A percentile compares a stretch with the other conserved stretches of the same genome.
Conservation (phyloP, 2,888 invertebrate species). For the Frankliniella intonsa region DNA sequence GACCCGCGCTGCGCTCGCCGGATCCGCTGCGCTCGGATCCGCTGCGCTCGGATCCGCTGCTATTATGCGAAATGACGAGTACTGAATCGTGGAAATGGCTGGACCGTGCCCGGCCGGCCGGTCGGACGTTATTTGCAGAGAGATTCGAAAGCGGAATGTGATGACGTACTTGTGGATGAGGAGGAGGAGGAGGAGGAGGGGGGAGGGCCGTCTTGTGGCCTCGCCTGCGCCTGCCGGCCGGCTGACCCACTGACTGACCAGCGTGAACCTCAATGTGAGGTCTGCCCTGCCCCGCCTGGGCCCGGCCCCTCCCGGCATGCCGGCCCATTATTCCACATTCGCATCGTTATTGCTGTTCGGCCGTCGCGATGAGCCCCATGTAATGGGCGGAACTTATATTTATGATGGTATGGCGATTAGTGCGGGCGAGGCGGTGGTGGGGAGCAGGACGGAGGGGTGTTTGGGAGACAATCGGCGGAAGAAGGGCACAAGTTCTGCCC, state of each 20-base stretch:
- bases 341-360: neutral
- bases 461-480: neutral
- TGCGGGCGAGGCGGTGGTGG: neutral
- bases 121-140: no score
- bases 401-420: no score
- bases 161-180: no score
- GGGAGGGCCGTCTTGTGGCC: no score
- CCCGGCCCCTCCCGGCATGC: neutral
- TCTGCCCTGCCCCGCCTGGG: conserved; percentile 27
- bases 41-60: neutral
- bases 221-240: neutral
- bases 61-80: neutral
- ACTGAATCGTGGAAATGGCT: neutral
- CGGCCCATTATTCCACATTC: neutral
- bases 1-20: conserved; percentile 29
- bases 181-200: no score
- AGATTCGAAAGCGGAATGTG: no score
- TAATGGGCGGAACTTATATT: no score
- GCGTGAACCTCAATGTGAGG: neutral
- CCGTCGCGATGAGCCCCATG: neutral
- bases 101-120: neutral
- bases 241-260: conserved; percentile 12
- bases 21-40: conserved; percentile 17
- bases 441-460: neutral
- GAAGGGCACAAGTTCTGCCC: neutral